Conservation (phyloP, 2,797 vertebrate genomes). For the Miichthys miiuy region DNA sequence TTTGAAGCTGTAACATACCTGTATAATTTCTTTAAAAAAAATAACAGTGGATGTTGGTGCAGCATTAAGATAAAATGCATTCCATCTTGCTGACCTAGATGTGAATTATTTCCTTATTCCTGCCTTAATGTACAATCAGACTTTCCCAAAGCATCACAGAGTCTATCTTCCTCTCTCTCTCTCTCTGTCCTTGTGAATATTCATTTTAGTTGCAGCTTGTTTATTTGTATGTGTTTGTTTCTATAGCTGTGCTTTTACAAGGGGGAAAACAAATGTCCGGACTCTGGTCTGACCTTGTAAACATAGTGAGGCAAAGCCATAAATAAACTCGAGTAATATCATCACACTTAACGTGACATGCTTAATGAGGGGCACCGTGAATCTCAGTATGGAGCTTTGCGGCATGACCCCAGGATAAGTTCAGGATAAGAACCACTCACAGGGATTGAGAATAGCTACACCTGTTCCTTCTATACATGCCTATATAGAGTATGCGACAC, state of each 20-base stretch:
- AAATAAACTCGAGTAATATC: background rate
- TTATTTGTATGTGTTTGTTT: conserved; percentile 11
- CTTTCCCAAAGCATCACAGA: conserved; percentile 1
- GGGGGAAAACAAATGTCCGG: conserved; percentile 25
- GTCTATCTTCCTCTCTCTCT: background rate
- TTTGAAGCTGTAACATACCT: conserved; percentile 17
- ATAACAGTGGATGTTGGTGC: conserved; percentile 1
- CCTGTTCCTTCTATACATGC: conserved; percentile 4
- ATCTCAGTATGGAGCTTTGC: conserved; percentile 8
- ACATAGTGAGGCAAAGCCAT: conserved; percentile 3
- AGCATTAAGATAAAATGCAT: conserved; percentile 11
- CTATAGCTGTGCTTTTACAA: conserved; percentile 6
- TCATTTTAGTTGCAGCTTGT: conserved; percentile 28
- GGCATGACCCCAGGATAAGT: conserved; percentile 30
- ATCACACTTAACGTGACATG: background rate
- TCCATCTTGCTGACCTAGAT: conserved; percentile 18
- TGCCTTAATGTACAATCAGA: conserved; percentile 15
- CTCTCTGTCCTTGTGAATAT: conserved; percentile 27
- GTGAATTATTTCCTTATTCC: conserved; percentile 34
- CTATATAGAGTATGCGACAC: background rate
- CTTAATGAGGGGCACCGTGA: conserved; percentile 2
- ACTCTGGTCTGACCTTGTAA: conserved; percentile 17
- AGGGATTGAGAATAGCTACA: conserved; percentile 14
- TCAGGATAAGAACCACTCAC: conserved; percentile 23
- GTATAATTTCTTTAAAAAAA: background rate